phyloP scores from a whole-genome alignment of 2,797 vertebrate genomes.

The Parauchenoglanis ngamensis region DNA sequence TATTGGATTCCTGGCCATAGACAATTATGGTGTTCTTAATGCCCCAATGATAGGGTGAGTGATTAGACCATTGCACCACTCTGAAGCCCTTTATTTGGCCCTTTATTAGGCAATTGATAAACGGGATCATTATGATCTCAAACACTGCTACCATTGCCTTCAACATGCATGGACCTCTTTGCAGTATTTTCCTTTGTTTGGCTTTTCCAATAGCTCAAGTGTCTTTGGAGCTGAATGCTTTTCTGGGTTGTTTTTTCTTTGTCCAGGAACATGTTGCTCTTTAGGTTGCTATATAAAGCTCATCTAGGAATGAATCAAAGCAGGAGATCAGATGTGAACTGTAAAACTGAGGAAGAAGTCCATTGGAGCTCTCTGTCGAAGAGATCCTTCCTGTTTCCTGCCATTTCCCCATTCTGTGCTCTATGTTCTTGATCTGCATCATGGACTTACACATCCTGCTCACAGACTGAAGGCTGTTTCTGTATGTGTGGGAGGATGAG shows the following conservation, averaged over 20 bases:
- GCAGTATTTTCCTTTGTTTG: slow-evolving; percentile 40
- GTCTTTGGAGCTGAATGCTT: slow-evolving; percentile 55
- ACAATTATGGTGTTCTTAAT: neutral
- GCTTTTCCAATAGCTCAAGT: slow-evolving; percentile 69
- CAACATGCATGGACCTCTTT: slow-evolving; percentile 34
- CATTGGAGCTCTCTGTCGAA: slow-evolving; percentile 57
- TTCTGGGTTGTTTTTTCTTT: slow-evolving; percentile 68
- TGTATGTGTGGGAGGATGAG: slow-evolving; percentile 21
- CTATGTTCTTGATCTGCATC: slow-evolving; percentile 11
- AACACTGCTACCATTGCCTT: slow-evolving; percentile 3
- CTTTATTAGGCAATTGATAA: neutral
- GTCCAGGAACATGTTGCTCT: slow-evolving; percentile 64
- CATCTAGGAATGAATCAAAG: slow-evolving; percentile 32
- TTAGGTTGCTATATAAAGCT: slow-evolving; percentile 59
- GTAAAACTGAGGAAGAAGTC: slow-evolving; percentile 60
- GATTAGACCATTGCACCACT: neutral
- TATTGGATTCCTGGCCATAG: neutral
- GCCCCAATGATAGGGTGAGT: neutral
- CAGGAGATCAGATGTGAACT: slow-evolving; percentile 30
- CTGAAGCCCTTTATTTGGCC: neutral
- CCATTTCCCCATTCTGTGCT: slow-evolving; percentile 25
- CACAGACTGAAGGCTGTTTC: slow-evolving; percentile 29
- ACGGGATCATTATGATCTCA: slow-evolving; percentile 5
- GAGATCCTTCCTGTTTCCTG: slow-evolving; percentile 57
- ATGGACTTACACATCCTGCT: slow-evolving; percentile 37